Evolutionary conservation across 2,888 invertebrate genomes (phyloP).

Genomic region (Netelia inedita): DNA sequence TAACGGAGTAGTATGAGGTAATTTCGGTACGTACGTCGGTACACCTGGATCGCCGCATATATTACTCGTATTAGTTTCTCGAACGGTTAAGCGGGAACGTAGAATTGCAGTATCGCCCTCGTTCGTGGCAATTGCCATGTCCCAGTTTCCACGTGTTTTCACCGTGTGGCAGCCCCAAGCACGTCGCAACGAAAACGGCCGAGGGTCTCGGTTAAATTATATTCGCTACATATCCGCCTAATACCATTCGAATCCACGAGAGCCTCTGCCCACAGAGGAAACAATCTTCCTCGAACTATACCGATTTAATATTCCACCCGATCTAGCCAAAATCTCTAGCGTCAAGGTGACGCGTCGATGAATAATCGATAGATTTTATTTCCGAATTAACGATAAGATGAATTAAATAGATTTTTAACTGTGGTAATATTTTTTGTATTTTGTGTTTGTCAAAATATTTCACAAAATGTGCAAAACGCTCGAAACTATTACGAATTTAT

Average conservation of each 20-base stretch:
- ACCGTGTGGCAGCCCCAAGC: neutral
- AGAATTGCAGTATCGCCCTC: constrained; percentile 14
- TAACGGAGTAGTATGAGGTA: neutral
- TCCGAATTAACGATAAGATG: no score
- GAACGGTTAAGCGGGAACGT: constrained; percentile 31
- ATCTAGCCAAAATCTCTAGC: neutral
- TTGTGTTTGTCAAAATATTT: no score
- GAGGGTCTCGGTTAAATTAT: constrained; percentile 32
- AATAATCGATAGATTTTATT: no score
- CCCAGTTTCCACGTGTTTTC: constrained; percentile 44
- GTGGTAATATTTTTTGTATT: no score
- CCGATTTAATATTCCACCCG: constrained; percentile 24
- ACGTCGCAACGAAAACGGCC: neutral
- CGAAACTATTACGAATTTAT: no score
- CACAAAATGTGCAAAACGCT: no score
- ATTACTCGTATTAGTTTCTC: constrained; percentile 41
- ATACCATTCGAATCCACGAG: constrained; percentile 29
- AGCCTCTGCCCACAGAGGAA: constrained; percentile 5
- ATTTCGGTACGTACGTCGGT: constrained; percentile 28
- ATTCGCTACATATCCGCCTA: constrained; percentile 21
- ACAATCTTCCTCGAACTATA: constrained; percentile 29
- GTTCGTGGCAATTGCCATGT: constrained; percentile 48
- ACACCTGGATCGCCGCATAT: neutral
- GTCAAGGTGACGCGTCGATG: neutral
- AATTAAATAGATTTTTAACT: no score